Percentiles rank a stretch among this genome's conserved stretches.
These are phyloP conservation scores for Megalops cyprinoides DNA, from an alignment of 2,797 vertebrate species.

Conservation along the genomic window DNA sequence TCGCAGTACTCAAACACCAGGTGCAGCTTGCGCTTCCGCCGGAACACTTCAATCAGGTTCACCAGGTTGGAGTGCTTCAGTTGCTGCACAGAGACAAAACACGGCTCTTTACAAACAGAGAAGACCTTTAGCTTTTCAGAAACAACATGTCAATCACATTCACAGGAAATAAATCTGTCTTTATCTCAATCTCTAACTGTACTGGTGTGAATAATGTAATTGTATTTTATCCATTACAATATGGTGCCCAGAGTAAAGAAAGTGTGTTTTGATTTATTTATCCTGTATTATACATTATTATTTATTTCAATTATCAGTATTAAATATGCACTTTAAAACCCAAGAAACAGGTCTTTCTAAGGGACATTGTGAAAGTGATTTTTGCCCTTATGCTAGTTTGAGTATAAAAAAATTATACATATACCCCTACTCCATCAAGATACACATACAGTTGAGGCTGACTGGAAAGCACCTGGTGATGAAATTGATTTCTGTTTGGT, in stretches of 20 bases:
- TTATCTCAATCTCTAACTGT: too few species aligned
- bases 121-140: too few species aligned
- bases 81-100: conserved; percentile 75
- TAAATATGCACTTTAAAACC: too few species aligned
- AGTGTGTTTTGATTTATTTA: too few species aligned
- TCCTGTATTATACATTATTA: too few species aligned
- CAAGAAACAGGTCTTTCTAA: too few species aligned
- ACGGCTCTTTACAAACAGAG: background rate
- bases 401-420: conserved; percentile 3
- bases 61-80: conserved; percentile 95
- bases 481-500: background rate
- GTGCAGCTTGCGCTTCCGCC: conserved; percentile 88
- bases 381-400: background rate
- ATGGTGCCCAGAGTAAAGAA: too few species aligned
- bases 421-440: background rate
- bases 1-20: conserved; percentile 96
- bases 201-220: too few species aligned
- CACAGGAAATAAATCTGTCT: too few species aligned
- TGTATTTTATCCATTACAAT: too few species aligned
- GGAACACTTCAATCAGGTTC: conserved; percentile 92
- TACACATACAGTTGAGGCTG: background rate
- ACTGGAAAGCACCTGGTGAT: background rate
- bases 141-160: too few species aligned
- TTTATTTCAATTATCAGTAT: too few species aligned
- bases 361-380: background rate